Evolutionary conservation across 2,888 invertebrate genomes (phyloP), one percentile per base, ranked within the genome.

Genomic region (Argyra leucocephala): DNA sequence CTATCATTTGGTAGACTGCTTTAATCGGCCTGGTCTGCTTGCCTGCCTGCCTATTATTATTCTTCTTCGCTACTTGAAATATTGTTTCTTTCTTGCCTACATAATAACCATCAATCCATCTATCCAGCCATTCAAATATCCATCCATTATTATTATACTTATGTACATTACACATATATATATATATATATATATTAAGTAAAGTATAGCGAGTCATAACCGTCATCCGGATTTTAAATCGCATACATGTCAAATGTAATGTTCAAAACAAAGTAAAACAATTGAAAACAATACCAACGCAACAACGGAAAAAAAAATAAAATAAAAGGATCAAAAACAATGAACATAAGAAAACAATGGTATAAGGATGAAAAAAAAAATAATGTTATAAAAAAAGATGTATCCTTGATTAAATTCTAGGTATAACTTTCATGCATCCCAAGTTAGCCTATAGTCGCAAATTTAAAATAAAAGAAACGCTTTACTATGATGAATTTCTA

Each of bases 301-400:
- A 31, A 48, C 48, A 37, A 18, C n/a, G 5, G 9, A 9, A 3
- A 48, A 18, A n/a, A 48, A 48, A 48, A 48, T 18, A 15, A n/a
- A 48, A 48, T 18, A 48, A 48, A 48, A n/a, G n/a, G n/a, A n/a
- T n/a, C n/a, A n/a, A 48, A 48, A 48, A 48, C n/a, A 48, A 48
- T 15, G 18, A 48, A 48, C 9, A 31, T 48, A 15, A 48, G 18
- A 48, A 48, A 12, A 18, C 5, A 10, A 48, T 9, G 18, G 18
- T 5, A 48, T 18, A 48, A 48, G 48, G 48, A 48, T 48, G 18
- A 48, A 18, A 48, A 15, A 15, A 15, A 18, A 5, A 31, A 31
- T 5, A 31, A 31, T 31, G 6, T 31, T 10, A 18, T 48, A 31
- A 26, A 4, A 1, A 12, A 7, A 12, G 31, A 31, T 31, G 31